Evolutionary conservation across 2,888 invertebrate species (phyloP).

Genomic region (Selenia dentaria): DNA sequence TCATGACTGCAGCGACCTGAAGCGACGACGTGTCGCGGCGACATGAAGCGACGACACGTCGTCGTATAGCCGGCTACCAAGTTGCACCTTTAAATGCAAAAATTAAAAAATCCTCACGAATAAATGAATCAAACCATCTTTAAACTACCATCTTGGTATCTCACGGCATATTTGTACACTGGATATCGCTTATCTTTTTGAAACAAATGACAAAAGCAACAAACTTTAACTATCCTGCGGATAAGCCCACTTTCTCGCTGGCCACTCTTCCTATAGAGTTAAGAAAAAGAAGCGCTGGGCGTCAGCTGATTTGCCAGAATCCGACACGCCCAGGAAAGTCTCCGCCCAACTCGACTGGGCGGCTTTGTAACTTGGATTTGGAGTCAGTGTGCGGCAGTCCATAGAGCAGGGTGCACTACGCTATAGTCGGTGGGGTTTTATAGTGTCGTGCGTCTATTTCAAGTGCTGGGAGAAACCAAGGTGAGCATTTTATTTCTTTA

Average conservation of each 20-base stretch:
- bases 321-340: constrained; percentile 65
- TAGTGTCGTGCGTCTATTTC: constrained; percentile 37
- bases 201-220: background rate
- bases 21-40: too few species aligned
- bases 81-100: too few species aligned
- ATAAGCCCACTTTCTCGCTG: constrained; percentile 14
- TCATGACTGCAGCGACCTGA: too few species aligned
- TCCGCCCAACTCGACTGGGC: constrained; percentile 69
- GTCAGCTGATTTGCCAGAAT: constrained; percentile 65
- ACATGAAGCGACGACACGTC: too few species aligned
- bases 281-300: constrained; percentile 65
- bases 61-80: too few species aligned
- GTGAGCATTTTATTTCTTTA: constrained; percentile 25
- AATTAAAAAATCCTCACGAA: too few species aligned
- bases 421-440: constrained; percentile 13
- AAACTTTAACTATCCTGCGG: constrained; percentile 5
- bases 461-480: constrained; percentile 10
- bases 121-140: too few species aligned
- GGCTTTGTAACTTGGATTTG: constrained; percentile 38
- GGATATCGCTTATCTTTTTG: background rate
- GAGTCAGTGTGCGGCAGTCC: constrained; percentile 51
- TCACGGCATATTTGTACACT: too few species aligned
- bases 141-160: too few species aligned
- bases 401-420: constrained; percentile 37
- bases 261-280: constrained; percentile 63